Base-by-base conservation (phyloP, 2,797 vertebrate species). In the Danio aesculapii region DNA sequence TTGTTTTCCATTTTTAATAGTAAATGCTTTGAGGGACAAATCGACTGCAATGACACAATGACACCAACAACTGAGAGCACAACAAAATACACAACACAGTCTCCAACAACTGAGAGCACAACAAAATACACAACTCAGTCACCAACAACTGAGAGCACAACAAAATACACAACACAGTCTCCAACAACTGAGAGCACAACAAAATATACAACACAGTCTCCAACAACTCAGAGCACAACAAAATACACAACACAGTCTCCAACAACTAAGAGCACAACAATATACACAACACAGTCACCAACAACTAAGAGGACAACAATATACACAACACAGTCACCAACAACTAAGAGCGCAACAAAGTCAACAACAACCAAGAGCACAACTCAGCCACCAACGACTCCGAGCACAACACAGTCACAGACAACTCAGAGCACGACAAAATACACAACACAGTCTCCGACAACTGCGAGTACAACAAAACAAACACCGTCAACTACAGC, bases 11-110 rank as follows among this genome's bases (percentile, higher is more conserved):
- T 79, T 72, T 70, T 10, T 46, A 41, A 62, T 61, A 93, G 92
- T 69, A 5, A 1, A 14, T 94, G 93, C 85, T 44, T 71, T 77
- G 77, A 86, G 52, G 92, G 91, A 81, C 63, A 1, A 11, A 46
- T 93, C 2, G 14, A 12, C 3, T 94, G 92, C 21, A 78, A 0
- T 44, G 0, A 75, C 59, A 46, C 6, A 12, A 21, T 70, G 53
- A 74, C 63, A 57, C 30, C 57, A 6, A 41, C 59, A 58, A 21
- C 69, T 30, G 39, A 55, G 5, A 52, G 55, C 19, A 64, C 53
- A 74, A 0, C 58, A 13, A 9, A n/a, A 30, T 61, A 44, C 14
- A 77, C 12, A 57, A 30, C 50, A 5, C 53, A 52, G 30, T 3
- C 59, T 21, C 59, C 57, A 57, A 43, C 52, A 62, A 39, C 50